Evolutionary conservation across 1,140 invertebrate genomes (phyloP), one percentile per base, ranked within the genome.

Genomic region (Physella acuta): DNA sequence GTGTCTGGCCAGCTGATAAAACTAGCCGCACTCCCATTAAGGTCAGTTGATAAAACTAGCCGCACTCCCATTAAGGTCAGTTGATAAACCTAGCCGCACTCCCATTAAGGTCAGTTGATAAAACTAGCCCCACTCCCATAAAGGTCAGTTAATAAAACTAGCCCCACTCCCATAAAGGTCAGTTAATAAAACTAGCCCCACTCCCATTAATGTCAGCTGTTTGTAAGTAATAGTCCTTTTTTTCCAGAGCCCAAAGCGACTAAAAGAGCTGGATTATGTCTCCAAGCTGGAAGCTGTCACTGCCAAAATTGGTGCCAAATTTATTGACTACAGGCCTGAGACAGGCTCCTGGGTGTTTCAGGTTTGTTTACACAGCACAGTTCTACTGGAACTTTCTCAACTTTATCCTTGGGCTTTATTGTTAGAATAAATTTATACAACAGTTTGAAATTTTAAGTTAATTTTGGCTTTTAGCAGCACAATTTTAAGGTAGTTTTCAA

Each of bases 281-380:
- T 91, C 90, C 17, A 94, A 93, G 79, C 82, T 99, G 51, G 90
- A 94, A 51, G 87, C 90, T 59, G 91, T 92, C 2, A 95, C 94
- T 68, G 89, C 90, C 56, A 94, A 93, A 79, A 90, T 97, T 76
- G 91, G 91, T 61, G 94, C 94, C 0, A 90, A 90, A 59, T 99
- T 99, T 81, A 90, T 97, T 20, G 96, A 99, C 79, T 99, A 99
- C 84, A 88, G 93, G 0, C 92, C 95, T 0, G 92, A 94, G 81
- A 97, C 94, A 49, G 97, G 97, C 11, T 95, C 94, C 26, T 99
- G 97, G 97, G 94, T 89, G 52, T 90, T 90, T 84, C 91, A 92
- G 81, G 92, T 92, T 75, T 68, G n/a, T n/a, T n/a, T n/a, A n/a
- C n/a, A n/a, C n/a, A n/a, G n/a, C n/a, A n/a, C n/a, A n/a, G n/a